Base-by-base conservation (phyloP, 1,140 invertebrate species). In the Cyrtorhinus lividipennis region DNA sequence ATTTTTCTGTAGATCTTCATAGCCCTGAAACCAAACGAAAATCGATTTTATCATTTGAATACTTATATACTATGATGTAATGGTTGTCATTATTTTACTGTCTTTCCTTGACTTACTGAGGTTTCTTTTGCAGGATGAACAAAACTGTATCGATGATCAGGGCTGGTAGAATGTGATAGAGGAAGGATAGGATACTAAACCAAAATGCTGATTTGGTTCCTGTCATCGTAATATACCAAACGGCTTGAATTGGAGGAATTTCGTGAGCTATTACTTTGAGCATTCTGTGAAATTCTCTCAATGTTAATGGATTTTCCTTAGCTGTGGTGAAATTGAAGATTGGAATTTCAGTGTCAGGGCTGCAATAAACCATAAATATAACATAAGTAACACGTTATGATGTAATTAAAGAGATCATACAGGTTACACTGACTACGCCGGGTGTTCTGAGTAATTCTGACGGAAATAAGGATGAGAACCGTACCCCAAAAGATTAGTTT, bases 1-100 rank as follows among this genome's bases (percentile, higher is more conserved):
- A 91, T 81, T 71, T 86, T 87, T 24, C 77, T 76, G 68, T 90
- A 88, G 13, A 86, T 81, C 69, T 82, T 81, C 45, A 82, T 75
- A 77, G 89, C 78, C 72, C 86, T 89, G 72, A 12, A 74, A 76
- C n/a, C n/a, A n/a, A n/a, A n/a, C n/a, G n/a, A n/a, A n/a, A n/a
- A n/a, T n/a, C 56, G 64, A 63, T 48, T 2, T 2, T 62, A 18
- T 2, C 2, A 48, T n/a, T n/a, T n/a, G n/a, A n/a, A n/a, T n/a
- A n/a, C n/a, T n/a, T n/a, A n/a, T n/a, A n/a, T n/a, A n/a, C n/a
- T n/a, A n/a, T n/a, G n/a, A n/a, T n/a, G n/a, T n/a, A n/a, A n/a
- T n/a, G n/a, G n/a, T n/a, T n/a, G n/a, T n/a, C n/a, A n/a, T n/a
- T n/a, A n/a, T n/a, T n/a, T n/a, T n/a, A n/a, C n/a, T n/a, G n/a